Evolutionary conservation across 35 echinoderm and acorn worm genomes (phyloP), one percentile per base, ranked within the genome.

Genomic region (Diadema setosum): DNA sequence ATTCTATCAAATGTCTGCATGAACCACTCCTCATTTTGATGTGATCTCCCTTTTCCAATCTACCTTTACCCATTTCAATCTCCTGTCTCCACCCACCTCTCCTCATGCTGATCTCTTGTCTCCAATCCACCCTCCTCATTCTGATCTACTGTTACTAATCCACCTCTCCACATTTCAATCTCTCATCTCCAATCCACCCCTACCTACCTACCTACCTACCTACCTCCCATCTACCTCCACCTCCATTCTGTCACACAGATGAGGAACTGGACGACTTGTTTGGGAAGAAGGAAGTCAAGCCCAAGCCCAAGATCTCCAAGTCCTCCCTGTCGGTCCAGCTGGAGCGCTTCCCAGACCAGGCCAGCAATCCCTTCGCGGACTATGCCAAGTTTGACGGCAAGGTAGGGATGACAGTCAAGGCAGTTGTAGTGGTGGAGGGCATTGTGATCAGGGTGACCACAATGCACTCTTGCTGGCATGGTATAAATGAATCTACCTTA

Each of bases 371-470:
- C 3, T 99, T 99, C 63, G 86, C 92, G 49, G 96, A 99, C 40
- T 99, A 90, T 84, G 90, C 93, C 32, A 99, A 93, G 58, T 98
- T 94, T 92, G 96, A 99, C 89, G 96, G 96, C 18, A 99, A 94
- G 90, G 96, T 98, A 46, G 81, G 88, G 15, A 45, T 48, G 3
- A 4, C 17, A n/a, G n/a, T n/a, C n/a, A n/a, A n/a, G n/a, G n/a
- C n/a, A n/a, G n/a, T n/a, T n/a, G n/a, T n/a, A n/a, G n/a, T n/a
- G n/a, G n/a, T n/a, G n/a, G n/a, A n/a, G n/a, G n/a, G n/a, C n/a
- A n/a, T n/a, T n/a, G n/a, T n/a, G n/a, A n/a, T n/a, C n/a, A n/a
- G n/a, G n/a, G n/a, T n/a, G n/a, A n/a, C n/a, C n/a, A n/a, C n/a
- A n/a, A n/a, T n/a, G n/a, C n/a, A n/a, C n/a, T n/a, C n/a, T n/a